Evolutionary conservation across 2,888 invertebrate genomes (phyloP).

Genomic region (Alitta virens): DNA sequence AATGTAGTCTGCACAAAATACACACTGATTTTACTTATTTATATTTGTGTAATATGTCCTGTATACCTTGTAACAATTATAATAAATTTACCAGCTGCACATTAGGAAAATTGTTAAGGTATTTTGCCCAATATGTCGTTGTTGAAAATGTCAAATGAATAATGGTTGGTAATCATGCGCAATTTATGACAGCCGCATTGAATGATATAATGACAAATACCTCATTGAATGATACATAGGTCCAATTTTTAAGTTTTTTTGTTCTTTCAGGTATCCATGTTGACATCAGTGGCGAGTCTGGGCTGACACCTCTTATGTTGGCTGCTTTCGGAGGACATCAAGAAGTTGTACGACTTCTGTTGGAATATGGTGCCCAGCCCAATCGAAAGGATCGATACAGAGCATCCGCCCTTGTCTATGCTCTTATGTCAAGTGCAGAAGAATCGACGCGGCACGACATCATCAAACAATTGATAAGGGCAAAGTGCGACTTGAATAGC

Average conservation of each 20-base stretch:
- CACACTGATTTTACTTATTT: too few relatives aligned
- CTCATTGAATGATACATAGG: not conserved
- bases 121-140: too few relatives aligned
- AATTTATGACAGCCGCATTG: not conserved
- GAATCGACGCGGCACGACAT: slow-evolving; percentile 22
- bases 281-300: slow-evolving; percentile 17
- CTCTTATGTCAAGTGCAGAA: slow-evolving; percentile 23
- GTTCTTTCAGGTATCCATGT: slow-evolving; percentile 1
- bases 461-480: slow-evolving; percentile 38
- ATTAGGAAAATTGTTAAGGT: too few relatives aligned
- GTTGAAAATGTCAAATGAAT: too few relatives aligned
- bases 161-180: too few relatives aligned
- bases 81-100: too few relatives aligned
- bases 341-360: slow-evolving; percentile 18
- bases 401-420: slow-evolving; percentile 26
- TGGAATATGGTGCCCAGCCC: slow-evolving; percentile 23
- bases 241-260: not conserved
- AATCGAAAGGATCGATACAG: slow-evolving; percentile 22
- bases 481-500: slow-evolving; percentile 37
- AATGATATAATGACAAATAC: not conserved
- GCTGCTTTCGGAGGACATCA: slow-evolving; percentile 21
- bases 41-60: too few relatives aligned
- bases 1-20: too few relatives aligned
- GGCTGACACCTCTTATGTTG: slow-evolving; percentile 30
- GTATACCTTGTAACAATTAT: too few relatives aligned